A percentile compares a stretch with the other conserved stretches of the same genome.
Evolutionary conservation across 2,113 vertebrate species (phyloP).

Genomic region (Sylvilagus bachmani): DNA sequence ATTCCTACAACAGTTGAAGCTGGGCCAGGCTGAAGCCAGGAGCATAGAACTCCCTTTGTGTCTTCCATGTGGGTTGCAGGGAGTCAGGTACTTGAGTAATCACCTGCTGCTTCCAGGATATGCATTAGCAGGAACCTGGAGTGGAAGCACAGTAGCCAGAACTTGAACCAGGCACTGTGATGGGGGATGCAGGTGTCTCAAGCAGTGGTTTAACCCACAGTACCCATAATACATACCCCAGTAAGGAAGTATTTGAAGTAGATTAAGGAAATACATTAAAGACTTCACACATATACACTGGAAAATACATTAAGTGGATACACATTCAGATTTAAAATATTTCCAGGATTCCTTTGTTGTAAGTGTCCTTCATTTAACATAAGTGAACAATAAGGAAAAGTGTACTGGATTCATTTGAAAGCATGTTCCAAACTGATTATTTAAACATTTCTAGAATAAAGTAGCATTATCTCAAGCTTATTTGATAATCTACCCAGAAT

Average conservation of each 20-base stretch:
- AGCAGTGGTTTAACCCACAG: no score
- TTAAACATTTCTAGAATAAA: constrained; percentile 60
- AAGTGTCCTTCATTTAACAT: constrained; percentile 75
- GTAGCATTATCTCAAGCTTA: constrained; percentile 76
- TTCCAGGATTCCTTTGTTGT: constrained; percentile 61
- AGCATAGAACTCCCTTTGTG: no score
- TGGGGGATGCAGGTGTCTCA: no score
- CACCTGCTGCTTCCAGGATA: no score
- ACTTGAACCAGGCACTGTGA: no score
- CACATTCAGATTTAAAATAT: constrained; percentile 66
- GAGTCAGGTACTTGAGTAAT: no score
- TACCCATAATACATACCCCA: no score
- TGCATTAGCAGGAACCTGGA: no score
- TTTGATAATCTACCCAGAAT: constrained; percentile 65
- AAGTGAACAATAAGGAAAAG: constrained; percentile 57
- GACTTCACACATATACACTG: constrained; percentile 30
- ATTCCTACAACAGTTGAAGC: no score
- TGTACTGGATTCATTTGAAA: constrained; percentile 55
- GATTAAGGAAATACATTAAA: not conserved
- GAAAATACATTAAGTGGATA: not conserved
- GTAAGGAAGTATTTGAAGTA: not conserved
- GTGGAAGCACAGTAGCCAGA: no score
- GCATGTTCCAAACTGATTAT: not conserved
- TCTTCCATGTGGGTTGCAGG: no score
- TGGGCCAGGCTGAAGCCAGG: no score